phyloP scores from a whole-genome alignment of 2,113 vertebrate species.

The Parus major region DNA sequence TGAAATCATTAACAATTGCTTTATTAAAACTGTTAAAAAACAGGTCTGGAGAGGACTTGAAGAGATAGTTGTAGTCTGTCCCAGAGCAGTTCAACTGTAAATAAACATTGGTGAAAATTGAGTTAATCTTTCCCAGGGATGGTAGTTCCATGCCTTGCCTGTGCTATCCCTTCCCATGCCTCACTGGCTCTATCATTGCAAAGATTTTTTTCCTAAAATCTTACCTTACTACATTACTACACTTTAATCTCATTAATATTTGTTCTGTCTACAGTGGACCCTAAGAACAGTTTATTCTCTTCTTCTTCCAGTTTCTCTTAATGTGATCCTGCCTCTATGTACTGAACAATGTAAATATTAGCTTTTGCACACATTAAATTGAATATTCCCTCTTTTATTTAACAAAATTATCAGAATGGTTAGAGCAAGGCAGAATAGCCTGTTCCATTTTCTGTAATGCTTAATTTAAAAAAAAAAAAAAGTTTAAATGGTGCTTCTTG shows the following conservation, averaged over 20 bases:
- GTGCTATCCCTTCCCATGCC: neutral
- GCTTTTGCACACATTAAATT: neutral
- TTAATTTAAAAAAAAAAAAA: neutral
- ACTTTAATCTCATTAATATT: conserved; percentile 4
- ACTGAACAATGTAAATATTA: conserved; percentile 51
- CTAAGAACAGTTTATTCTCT: conserved; percentile 8
- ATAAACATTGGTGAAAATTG: neutral
- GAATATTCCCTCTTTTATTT: conserved; percentile 1
- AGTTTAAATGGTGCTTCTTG: neutral
- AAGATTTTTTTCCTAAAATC: neutral
- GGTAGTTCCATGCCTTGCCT: neutral
- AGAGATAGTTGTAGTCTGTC: neutral
- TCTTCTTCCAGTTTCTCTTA: neutral
- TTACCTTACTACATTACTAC: neutral
- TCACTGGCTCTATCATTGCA: neutral
- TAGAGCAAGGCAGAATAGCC: neutral
- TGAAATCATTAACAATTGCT: neutral
- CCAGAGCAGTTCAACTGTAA: neutral
- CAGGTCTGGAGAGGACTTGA: neutral
- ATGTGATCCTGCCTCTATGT: neutral
- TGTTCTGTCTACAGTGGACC: neutral
- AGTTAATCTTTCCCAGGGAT: neutral
- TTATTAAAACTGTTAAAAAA: neutral
- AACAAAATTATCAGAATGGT: conserved; percentile 1
- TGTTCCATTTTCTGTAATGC: neutral